Percentiles rank a stretch among this genome's conserved stretches.
Conservation (phyloP, 2,113 vertebrate genomes). For the Catharus minimus region DNA sequence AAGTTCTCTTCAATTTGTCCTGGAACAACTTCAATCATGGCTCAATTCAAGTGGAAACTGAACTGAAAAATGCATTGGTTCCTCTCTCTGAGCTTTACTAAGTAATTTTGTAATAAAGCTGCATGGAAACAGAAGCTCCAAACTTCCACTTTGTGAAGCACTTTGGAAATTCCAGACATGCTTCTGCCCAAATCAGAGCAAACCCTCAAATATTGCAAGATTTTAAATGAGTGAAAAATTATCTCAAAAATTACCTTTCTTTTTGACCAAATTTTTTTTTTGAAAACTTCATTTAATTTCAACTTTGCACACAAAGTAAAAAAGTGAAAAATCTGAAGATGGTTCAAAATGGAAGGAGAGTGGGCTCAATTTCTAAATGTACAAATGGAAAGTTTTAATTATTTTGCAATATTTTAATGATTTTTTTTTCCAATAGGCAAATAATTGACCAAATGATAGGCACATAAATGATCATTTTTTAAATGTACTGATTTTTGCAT, state of each 20-base stretch:
- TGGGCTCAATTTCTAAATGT: background rate
- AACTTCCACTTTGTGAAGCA: background rate
- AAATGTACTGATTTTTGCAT: background rate
- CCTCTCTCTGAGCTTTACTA: background rate
- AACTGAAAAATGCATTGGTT: constrained; percentile 5
- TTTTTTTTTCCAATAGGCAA: background rate
- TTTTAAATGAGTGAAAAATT: background rate
- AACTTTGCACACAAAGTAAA: background rate
- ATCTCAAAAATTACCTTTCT: background rate
- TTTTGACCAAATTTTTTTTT: background rate
- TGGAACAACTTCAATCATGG: background rate
- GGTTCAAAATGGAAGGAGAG: background rate
- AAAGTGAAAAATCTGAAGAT: background rate
- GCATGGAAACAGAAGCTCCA: background rate
- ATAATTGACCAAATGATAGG: background rate
- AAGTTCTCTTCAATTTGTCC: background rate
- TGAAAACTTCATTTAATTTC: background rate
- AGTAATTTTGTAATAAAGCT: constrained; percentile 13
- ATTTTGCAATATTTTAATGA: background rate
- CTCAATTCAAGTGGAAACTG: constrained; percentile 1
- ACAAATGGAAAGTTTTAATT: background rate
- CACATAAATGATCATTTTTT: background rate
- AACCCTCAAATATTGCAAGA: background rate
- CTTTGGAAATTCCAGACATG: background rate
- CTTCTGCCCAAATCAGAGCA: background rate